Evolutionary conservation across 1,140 invertebrate species (phyloP).

Genomic region (Drosophila nigromelanica): DNA sequence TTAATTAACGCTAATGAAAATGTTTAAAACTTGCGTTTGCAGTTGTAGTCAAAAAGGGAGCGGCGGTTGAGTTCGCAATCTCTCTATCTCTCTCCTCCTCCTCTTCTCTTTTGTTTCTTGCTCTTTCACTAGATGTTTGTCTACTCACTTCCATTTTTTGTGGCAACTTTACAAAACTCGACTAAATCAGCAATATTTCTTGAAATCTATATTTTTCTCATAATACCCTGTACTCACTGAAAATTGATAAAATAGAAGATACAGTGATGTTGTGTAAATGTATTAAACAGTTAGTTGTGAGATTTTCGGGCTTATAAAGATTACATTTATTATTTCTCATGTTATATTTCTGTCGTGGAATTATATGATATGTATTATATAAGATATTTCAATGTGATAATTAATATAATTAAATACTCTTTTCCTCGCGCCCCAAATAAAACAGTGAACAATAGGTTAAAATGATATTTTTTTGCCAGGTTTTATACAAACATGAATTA

Average conservation of each 20-base stretch:
- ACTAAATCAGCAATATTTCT: conserved; percentile 49
- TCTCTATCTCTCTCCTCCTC: not conserved
- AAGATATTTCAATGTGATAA: too few relatives aligned
- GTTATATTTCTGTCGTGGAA: too few relatives aligned
- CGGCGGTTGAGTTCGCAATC: not conserved
- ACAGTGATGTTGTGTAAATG: not conserved
- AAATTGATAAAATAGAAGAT: not conserved
- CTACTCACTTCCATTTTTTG: conserved; percentile 17
- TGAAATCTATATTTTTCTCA: not conserved
- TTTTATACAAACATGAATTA: too few relatives aligned
- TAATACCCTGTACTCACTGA: not conserved
- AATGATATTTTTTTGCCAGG: too few relatives aligned
- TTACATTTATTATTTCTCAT: too few relatives aligned
- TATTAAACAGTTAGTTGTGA: too few relatives aligned
- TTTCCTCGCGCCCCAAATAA: too few relatives aligned
- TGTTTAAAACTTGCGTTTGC: conserved; percentile 74
- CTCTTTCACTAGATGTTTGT: conserved; percentile 23
- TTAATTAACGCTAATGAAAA: conserved; percentile 83
- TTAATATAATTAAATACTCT: too few relatives aligned
- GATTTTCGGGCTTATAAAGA: too few relatives aligned
- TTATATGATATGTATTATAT: too few relatives aligned
- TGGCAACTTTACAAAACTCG: conserved; percentile 36
- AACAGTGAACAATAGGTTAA: too few relatives aligned
- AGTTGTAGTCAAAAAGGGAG: conserved; percentile 27
- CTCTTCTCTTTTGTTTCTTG: not conserved